Evolutionary conservation across 2,888 invertebrate species (phyloP).

Genomic region (Andrena haemorrhoa): DNA sequence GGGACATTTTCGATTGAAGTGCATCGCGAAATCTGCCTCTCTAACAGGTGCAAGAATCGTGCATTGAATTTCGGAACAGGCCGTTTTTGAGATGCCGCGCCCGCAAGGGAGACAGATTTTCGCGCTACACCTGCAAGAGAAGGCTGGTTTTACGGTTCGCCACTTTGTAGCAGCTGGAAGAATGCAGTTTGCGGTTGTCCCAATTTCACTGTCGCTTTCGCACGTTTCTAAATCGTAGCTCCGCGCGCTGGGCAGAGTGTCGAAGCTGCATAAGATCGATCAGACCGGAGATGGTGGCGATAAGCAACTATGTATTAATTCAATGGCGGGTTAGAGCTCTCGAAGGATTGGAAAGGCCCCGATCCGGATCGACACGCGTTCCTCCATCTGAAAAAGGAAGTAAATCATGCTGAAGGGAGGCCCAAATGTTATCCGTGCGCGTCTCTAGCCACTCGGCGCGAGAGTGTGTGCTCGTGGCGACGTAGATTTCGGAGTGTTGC

Average conservation of each 20-base stretch:
- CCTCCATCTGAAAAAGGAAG: constrained; percentile 26
- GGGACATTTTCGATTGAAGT: no score
- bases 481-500: constrained; percentile 43
- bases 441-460: constrained; percentile 9
- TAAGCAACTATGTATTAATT: constrained; percentile 43
- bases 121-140: no score
- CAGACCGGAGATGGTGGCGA: constrained; percentile 17
- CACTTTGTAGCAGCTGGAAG: no score
- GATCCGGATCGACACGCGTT: constrained; percentile 52
- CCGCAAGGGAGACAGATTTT: no score
- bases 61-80: no score
- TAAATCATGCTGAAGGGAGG: constrained; percentile 1
- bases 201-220: neutral
- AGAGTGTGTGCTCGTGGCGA: neutral
- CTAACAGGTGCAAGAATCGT: no score
- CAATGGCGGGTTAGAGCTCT: constrained; percentile 16
- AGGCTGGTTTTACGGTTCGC: no score
- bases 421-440: constrained; percentile 15
- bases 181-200: no score
- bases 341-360: constrained; percentile 25
- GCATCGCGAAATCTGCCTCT: no score
- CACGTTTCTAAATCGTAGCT: neutral
- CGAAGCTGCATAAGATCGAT: constrained; percentile 21
- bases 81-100: no score
- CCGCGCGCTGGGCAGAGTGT: neutral